Evolutionary conservation across 2,888 invertebrate genomes (phyloP).

Genomic region (Meteorus cinctellus): DNA sequence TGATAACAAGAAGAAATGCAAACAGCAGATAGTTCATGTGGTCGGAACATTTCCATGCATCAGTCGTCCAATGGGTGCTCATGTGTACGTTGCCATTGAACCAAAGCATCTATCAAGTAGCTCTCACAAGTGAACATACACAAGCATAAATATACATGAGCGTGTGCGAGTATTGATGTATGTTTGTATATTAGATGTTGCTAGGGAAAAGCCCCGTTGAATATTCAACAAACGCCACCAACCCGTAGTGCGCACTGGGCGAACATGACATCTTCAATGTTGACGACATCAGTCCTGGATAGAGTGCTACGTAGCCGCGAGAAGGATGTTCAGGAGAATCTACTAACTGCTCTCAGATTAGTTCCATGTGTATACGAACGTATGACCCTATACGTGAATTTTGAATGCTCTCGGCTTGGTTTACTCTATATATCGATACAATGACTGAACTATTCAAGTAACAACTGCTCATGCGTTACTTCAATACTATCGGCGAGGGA

Average conservation of each 20-base stretch:
- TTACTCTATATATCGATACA: background rate
- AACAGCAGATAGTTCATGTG: background rate
- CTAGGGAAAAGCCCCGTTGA: slow-evolving; percentile 61
- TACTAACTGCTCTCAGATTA: slow-evolving; percentile 33
- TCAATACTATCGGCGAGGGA: background rate
- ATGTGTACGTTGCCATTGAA: background rate
- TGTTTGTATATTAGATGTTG: slow-evolving; percentile 40
- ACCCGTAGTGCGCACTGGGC: slow-evolving; percentile 55
- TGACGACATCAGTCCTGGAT: slow-evolving; percentile 33
- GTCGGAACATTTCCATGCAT: background rate
- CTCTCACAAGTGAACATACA: background rate
- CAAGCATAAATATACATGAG: slow-evolving; percentile 2
- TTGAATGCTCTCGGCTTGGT: slow-evolving; percentile 20
- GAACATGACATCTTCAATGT: slow-evolving; percentile 54
- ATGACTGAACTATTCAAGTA: background rate
- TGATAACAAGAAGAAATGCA: background rate
- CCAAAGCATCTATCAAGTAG: background rate
- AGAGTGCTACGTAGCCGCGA: slow-evolving; percentile 26
- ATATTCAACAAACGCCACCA: slow-evolving; percentile 64
- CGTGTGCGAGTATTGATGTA: slow-evolving; percentile 28
- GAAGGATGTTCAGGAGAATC: slow-evolving; percentile 34
- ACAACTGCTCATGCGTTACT: slow-evolving; percentile 9
- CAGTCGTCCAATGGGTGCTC: background rate
- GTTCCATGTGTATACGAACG: background rate
- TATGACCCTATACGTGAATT: slow-evolving; percentile 17